These are phyloP conservation scores for Perca schrenkii DNA, from an alignment of 2,113 vertebrate species.

Conservation along the genomic window DNA sequence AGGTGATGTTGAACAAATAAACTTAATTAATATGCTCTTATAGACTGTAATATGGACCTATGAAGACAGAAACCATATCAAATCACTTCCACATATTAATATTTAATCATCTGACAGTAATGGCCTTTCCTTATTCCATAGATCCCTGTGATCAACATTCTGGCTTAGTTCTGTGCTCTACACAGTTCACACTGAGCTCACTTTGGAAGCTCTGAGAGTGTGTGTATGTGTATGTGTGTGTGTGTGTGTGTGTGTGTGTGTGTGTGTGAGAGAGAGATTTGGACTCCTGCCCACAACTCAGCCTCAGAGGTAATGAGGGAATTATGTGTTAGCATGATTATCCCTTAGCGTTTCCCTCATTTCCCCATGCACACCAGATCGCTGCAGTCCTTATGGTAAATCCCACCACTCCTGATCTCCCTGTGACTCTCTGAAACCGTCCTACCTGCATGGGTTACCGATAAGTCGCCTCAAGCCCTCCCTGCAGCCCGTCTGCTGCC, in stretches of 20 bases:
- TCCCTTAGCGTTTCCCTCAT: constrained; percentile 60
- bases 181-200: constrained; percentile 34
- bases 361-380: constrained; percentile 32
- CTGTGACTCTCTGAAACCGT: constrained; percentile 14
- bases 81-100: neutral
- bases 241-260: constrained; percentile 19
- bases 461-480: constrained; percentile 42
- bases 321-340: constrained; percentile 69
- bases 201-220: constrained; percentile 38
- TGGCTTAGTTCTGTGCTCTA: constrained; percentile 14
- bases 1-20: constrained; percentile 27
- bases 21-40: neutral
- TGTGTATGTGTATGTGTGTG: constrained; percentile 16
- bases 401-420: constrained; percentile 33
- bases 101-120: constrained; percentile 25
- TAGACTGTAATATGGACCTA: neutral
- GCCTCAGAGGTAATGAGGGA: constrained; percentile 67
- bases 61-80: neutral
- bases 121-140: constrained; percentile 11
- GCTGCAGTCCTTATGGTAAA: constrained; percentile 53
- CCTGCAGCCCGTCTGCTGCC: constrained; percentile 14
- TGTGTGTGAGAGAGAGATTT: constrained; percentile 42
- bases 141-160: constrained; percentile 42
- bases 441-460: constrained; percentile 30
- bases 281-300: constrained; percentile 60